Base-by-base conservation (phyloP, 2,888 invertebrate genomes). In the Cantharis lateralis region DNA sequence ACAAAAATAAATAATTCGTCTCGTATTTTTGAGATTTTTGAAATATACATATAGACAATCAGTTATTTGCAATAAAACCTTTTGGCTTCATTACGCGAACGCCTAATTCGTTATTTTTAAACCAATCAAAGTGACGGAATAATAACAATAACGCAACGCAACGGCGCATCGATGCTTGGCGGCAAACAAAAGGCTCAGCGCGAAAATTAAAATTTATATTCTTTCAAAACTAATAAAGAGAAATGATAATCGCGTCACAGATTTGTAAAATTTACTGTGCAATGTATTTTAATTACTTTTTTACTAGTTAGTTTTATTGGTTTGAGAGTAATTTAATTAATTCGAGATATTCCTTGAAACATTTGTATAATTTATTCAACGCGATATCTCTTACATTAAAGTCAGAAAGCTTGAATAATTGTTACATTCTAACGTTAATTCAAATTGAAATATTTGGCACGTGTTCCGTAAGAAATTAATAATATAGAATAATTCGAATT, bases 1-100 rank as follows among this genome's bases (percentile, higher is more conserved):
- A 86, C 83, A 86, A 86, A 86, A 86, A 86, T 86, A 86, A 86
- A 85, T 85, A 84, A 85, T 82, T 84, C 83, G 80, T 82, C 80
- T 78, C 64, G 66, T 75, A 70, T 62, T 66, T 66, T 80, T 75
- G 70, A 71, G 63, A 74, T 71, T 71, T 75, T 80, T 68, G 63
- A 76, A 79, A 78, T 80, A 75, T 80, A 78, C 78, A 80, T 77
- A 80, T 79, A 80, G 74, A 80, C 80, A 79, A 74, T 68, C 71
- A 80, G 61, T 78, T 76, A 20, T 64, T 66, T 48, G 72, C 28
- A 72, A 77, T 72, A 75, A 72, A 77, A 71, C 72, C 69, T 48
- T 48, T 48, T n/a, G 48, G 48, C 48, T 48, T 48, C 48, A 48
- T 48, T 48, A 48, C 48, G 48, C 48, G 48, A 48, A 48, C 48